A percentile compares a stretch with the other conserved stretches of the same genome.
Conservation (phyloP, 2,797 vertebrate genomes). For the Stomatorhinus walkeri region DNA sequence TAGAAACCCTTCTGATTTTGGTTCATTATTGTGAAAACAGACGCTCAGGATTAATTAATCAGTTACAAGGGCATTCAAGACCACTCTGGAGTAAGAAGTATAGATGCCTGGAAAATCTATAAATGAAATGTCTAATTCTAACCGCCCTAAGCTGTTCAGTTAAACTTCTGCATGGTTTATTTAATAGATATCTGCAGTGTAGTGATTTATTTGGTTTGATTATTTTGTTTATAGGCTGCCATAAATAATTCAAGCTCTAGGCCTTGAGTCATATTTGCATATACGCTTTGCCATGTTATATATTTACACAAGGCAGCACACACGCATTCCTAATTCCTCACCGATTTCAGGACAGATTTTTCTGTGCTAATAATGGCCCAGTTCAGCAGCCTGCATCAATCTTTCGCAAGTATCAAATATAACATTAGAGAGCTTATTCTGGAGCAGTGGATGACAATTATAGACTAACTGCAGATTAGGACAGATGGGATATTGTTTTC, state of each 20-base stretch:
- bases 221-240: neutral
- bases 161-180: neutral
- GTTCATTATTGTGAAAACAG: neutral
- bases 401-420: neutral
- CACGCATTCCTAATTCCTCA: neutral
- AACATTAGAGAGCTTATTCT: constrained; percentile 4
- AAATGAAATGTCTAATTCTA: neutral
- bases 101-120: neutral
- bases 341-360: neutral
- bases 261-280: neutral
- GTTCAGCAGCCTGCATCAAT: neutral
- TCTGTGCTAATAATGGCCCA: neutral
- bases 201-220: neutral
- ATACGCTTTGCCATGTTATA: neutral
- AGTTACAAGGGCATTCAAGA: neutral
- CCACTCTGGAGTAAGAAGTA: neutral
- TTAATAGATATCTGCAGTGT: neutral
- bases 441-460: constrained; percentile 13
- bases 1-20: neutral
- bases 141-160: neutral
- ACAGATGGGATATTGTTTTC: constrained; percentile 23
- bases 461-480: constrained; percentile 19
- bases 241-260: neutral
- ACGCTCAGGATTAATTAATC: neutral
- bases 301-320: neutral